Conservation (phyloP, 2,113 vertebrate genomes). For the Zosterops japonicus region DNA sequence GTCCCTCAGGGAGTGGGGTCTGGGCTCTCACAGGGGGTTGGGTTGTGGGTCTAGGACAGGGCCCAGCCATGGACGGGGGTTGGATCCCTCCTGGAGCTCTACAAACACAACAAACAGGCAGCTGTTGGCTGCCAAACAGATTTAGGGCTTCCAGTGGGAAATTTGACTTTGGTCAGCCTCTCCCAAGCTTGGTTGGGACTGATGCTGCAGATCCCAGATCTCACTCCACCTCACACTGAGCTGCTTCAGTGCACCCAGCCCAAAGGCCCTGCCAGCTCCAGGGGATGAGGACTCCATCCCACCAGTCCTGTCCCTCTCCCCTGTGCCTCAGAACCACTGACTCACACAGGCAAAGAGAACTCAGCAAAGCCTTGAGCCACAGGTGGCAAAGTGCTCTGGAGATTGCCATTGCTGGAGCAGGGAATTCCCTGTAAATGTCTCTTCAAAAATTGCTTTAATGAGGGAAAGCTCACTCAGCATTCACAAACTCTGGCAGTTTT, state of each 20-base stretch:
- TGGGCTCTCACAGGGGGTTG: background rate
- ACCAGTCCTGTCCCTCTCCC: background rate
- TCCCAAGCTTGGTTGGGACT: background rate
- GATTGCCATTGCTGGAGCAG: background rate
- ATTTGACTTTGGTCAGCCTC: background rate
- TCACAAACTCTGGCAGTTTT: background rate
- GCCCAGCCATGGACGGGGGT: background rate
- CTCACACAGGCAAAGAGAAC: background rate
- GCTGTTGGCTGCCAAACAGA: background rate
- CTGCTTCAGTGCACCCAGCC: background rate
- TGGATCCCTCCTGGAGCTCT: background rate
- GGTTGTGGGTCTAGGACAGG: background rate
- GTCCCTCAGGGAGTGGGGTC: rapidly evolving
- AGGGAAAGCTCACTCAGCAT: background rate
- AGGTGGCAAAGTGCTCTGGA: background rate
- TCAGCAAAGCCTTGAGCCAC: background rate
- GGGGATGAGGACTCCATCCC: background rate
- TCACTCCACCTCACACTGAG: background rate
- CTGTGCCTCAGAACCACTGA: background rate
- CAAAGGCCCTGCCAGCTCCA: background rate
- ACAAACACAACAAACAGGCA: background rate
- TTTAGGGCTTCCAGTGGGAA: background rate
- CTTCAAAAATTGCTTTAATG: background rate
- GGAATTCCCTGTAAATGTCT: background rate
- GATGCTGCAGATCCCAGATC: background rate